phyloP scores from a whole-genome alignment of 2,113 vertebrate species.

The Litocranius walleri region DNA sequence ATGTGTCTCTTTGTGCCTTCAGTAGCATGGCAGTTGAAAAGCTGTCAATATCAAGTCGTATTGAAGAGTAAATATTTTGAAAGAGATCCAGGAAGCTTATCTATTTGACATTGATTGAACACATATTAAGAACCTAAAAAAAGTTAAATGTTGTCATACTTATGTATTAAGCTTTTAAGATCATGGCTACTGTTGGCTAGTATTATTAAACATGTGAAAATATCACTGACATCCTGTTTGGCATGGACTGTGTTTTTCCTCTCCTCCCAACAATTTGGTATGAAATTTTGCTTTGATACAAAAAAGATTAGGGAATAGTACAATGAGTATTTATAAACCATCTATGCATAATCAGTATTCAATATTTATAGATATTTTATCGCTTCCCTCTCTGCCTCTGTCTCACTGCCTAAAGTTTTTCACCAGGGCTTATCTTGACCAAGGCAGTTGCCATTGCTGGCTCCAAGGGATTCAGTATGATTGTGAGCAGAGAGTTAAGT shows the following conservation, averaged over 20 bases:
- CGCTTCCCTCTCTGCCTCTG: not conserved
- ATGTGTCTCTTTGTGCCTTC: not conserved
- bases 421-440: not conserved
- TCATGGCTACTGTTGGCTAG: not conserved
- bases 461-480: fast-evolving
- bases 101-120: not conserved
- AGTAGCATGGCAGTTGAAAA: not conserved
- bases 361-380: not conserved
- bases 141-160: not conserved
- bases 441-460: not conserved
- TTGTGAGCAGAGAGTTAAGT: not conserved
- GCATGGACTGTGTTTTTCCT: not conserved
- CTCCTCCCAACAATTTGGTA: not conserved
- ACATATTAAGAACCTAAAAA: not conserved
- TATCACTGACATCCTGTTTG: not conserved
- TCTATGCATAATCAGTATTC: not conserved
- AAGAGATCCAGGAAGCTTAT: not conserved
- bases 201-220: not conserved
- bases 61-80: not conserved
- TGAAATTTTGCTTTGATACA: not conserved
- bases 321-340: not conserved
- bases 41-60: not conserved
- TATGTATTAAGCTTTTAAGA: not conserved
- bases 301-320: not conserved
- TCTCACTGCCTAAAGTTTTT: not conserved